phyloP scores from a whole-genome alignment of 35 echinoderm and acorn worm species.

The Apostichopus californicus region DNA sequence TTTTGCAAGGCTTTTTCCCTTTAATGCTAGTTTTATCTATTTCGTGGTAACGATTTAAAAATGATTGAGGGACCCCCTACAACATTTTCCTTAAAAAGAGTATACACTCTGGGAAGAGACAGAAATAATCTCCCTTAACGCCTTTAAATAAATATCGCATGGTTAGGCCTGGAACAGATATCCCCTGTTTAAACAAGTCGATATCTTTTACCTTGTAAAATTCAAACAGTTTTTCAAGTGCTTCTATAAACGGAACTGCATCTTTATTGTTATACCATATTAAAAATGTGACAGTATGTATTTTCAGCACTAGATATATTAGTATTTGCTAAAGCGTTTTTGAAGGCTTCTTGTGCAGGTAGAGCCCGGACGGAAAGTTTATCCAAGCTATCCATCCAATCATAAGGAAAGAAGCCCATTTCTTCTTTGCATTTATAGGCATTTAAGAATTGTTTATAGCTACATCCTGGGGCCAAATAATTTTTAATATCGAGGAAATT shows the following conservation, averaged over 20 bases:
- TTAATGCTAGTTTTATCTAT: background rate
- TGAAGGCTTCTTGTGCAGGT: slow-evolving; percentile 45
- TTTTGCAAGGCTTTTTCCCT: slow-evolving; percentile 41
- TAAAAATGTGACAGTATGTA: slow-evolving; percentile 34
- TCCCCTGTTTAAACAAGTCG: slow-evolving; percentile 60
- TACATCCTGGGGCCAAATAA: slow-evolving; percentile 38
- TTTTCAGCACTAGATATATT: slow-evolving; percentile 29
- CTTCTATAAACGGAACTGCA: slow-evolving; percentile 53
- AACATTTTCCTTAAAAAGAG: slow-evolving; percentile 28
- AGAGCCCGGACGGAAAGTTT: background rate
- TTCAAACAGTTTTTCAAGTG: slow-evolving; percentile 55
- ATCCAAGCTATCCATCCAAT: slow-evolving; percentile 47
- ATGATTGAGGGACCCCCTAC: slow-evolving; percentile 45
- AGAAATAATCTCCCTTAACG: background rate
- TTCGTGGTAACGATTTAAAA: slow-evolving; percentile 50
- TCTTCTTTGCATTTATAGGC: slow-evolving; percentile 30
- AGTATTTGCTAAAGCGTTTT: slow-evolving; percentile 10
- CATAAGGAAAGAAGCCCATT: slow-evolving; percentile 66
- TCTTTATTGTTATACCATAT: slow-evolving; percentile 49
- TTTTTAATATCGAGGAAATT: slow-evolving; percentile 58
- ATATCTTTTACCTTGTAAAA: slow-evolving; percentile 43
- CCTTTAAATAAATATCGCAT: slow-evolving; percentile 46
- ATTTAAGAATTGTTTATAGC: slow-evolving; percentile 50
- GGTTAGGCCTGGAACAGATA: slow-evolving; percentile 55
- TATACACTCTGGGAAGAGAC: slow-evolving; percentile 6